A percentile compares a stretch with the other conserved stretches of the same genome.
phyloP scores from a whole-genome alignment of 2,113 vertebrate species.

The Pseudois nayaur region DNA sequence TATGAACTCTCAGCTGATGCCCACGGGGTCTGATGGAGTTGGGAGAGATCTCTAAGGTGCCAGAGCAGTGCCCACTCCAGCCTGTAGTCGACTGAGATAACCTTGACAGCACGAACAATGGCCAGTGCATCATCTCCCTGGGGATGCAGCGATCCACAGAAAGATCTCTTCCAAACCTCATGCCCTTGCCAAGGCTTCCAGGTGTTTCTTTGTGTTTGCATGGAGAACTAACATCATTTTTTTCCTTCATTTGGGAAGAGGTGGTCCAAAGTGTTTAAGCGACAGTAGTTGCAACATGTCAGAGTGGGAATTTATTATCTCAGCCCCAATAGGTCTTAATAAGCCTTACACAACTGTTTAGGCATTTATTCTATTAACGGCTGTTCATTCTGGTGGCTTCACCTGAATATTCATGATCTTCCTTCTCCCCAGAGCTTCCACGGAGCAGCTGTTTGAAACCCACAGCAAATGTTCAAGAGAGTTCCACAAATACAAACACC shows the following conservation, averaged over 20 bases:
- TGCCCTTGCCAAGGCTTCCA: conserved; percentile 82
- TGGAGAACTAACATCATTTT: conserved; percentile 81
- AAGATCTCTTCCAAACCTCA: conserved; percentile 79
- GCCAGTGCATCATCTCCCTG: conserved; percentile 73
- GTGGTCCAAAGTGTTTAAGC: conserved; percentile 85
- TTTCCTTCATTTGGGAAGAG: conserved; percentile 82
- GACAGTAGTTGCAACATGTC: conserved; percentile 85
- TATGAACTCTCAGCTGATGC: background rate
- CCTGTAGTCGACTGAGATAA: conserved; percentile 64
- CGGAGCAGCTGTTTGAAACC: conserved; percentile 92
- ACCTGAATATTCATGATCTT: conserved; percentile 97
- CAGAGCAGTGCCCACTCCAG: conserved; percentile 33
- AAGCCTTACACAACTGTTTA: conserved; percentile 90
- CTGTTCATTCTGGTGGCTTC: conserved; percentile 92
- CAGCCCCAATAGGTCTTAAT: conserved; percentile 88
- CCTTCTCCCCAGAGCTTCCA: conserved; percentile 87
- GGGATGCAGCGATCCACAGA: conserved; percentile 59
- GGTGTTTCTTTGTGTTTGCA: conserved; percentile 86
- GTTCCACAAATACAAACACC: conserved; percentile 88
- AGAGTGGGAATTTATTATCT: conserved; percentile 88
- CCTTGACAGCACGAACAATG: conserved; percentile 79
- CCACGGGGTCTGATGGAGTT: background rate
- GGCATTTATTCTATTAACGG: conserved; percentile 91
- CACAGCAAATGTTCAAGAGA: conserved; percentile 88
- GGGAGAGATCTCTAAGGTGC: background rate